Conservation (phyloP, 2,113 vertebrate genomes). For the Sinocyclocheilus grahami region DNA sequence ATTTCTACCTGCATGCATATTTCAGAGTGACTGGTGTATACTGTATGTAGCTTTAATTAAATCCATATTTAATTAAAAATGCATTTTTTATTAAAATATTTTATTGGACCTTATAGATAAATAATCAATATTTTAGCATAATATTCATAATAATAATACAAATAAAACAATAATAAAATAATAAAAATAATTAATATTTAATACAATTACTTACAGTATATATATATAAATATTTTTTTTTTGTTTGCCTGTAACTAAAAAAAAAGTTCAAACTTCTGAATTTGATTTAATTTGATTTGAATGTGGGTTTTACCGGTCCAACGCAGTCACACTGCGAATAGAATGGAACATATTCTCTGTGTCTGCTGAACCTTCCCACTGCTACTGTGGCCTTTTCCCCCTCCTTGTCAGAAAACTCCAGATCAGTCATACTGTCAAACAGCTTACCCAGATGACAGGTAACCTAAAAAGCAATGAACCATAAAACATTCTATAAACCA, state of each 20-base stretch:
- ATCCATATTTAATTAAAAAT: not conserved
- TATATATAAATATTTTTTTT: not conserved
- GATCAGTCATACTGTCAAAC: slow-evolving; percentile 78
- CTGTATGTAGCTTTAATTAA: not conserved
- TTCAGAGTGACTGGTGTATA: not conserved
- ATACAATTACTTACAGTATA: no score
- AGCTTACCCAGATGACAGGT: slow-evolving; percentile 78
- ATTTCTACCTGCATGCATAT: not conserved
- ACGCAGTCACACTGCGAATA: slow-evolving; percentile 66
- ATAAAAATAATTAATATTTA: no score
- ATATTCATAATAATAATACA: not conserved
- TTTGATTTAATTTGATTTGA: not conserved
- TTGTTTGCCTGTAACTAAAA: not conserved
- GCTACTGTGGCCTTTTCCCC: slow-evolving; percentile 62
- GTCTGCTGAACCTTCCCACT: slow-evolving; percentile 81
- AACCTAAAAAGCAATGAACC: slow-evolving; percentile 68
- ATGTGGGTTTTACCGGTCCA: slow-evolving; percentile 71
- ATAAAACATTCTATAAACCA: not conserved
- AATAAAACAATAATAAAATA: no score
- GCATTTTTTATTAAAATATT: not conserved
- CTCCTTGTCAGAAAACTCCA: slow-evolving; percentile 72
- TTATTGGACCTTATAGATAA: not conserved
- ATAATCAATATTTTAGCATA: not conserved
- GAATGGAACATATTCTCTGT: slow-evolving; percentile 78
- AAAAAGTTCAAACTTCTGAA: not conserved